A percentile compares a stretch with the other conserved stretches of the same genome.
These are phyloP conservation scores for Heteractis magnifica DNA, from an alignment of 92 coral and sea anemone genomes.

Conservation along the genomic window DNA sequence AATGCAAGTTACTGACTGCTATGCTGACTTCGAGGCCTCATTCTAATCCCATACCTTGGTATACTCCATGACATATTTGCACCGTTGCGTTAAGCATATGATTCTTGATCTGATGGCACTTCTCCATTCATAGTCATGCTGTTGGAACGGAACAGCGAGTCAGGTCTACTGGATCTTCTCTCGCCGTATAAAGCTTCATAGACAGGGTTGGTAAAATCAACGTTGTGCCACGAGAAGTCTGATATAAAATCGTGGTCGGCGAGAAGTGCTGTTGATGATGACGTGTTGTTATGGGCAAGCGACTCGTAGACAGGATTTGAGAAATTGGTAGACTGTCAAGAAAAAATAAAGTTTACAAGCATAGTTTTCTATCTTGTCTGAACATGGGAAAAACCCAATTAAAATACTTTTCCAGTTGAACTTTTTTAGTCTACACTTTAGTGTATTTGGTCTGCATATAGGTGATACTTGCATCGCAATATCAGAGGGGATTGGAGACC, in stretches of 20 bases:
- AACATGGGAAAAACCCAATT: too few relatives aligned
- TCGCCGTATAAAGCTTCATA: conserved; percentile 77
- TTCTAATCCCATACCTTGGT: not conserved
- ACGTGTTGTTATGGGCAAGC: conserved; percentile 55
- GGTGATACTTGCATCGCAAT: too few relatives aligned
- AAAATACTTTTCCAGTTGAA: too few relatives aligned
- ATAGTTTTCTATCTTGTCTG: not conserved
- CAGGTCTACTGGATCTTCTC: conserved; percentile 39
- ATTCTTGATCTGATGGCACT: conserved; percentile 22
- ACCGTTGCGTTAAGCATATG: conserved; percentile 19
- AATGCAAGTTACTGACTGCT: too few relatives aligned
- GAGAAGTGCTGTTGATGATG: conserved; percentile 64
- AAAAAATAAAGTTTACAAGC: not conserved
- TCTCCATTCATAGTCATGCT: conserved; percentile 41
- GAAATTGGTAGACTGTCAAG: conserved; percentile 74
- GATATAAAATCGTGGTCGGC: conserved; percentile 55
- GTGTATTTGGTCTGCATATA: too few relatives aligned
- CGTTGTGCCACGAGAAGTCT: conserved; percentile 77
- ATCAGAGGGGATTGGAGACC: too few relatives aligned
- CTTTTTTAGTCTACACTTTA: too few relatives aligned
- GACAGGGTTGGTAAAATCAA: conserved; percentile 92
- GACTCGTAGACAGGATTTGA: conserved; percentile 97
- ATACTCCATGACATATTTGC: not conserved
- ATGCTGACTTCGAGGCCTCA: too few relatives aligned
- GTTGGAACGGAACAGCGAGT: conserved; percentile 39